Percentiles rank a stretch among this genome's conserved stretches.
These are phyloP conservation scores for Napeogenes inachia DNA, from an alignment of 2,888 invertebrate genomes.

Conservation along the genomic window DNA sequence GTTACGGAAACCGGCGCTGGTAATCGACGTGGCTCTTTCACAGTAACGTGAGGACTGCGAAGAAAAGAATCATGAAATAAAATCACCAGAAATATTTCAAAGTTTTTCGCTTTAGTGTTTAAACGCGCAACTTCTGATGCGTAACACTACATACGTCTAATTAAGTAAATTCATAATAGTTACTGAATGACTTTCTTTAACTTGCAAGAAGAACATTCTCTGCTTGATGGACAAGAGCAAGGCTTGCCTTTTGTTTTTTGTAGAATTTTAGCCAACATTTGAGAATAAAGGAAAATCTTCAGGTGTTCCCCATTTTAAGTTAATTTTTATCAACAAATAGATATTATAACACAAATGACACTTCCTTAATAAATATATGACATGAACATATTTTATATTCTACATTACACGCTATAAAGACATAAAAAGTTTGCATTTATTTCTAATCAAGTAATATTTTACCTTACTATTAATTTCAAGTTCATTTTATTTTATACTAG, in stretches of 20 bases:
- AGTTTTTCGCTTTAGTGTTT: too few species aligned
- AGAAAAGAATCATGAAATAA: not conserved
- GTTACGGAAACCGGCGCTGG: constrained; percentile 39
- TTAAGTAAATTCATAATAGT: constrained; percentile 15
- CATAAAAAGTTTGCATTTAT: too few species aligned
- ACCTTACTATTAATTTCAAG: too few species aligned
- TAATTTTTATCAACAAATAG: too few species aligned
- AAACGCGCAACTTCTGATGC: too few species aligned
- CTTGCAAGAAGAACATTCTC: constrained; percentile 33
- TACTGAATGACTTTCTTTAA: constrained; percentile 39
- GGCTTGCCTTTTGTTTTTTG: constrained; percentile 30
- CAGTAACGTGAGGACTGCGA: constrained; percentile 40
- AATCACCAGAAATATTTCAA: too few species aligned
- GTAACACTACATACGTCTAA: not conserved
- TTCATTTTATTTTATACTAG: too few species aligned
- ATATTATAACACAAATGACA: too few species aligned
- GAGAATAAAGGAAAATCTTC: constrained; percentile 21
- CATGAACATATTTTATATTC: too few species aligned
- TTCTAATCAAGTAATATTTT: too few species aligned
- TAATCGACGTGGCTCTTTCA: constrained; percentile 37
- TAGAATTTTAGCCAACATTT: constrained; percentile 39
- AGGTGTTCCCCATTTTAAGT: not conserved
- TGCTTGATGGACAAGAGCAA: constrained; percentile 36
- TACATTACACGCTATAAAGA: too few species aligned
- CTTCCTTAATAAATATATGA: too few species aligned